Conservation (phyloP, 2,888 invertebrate species). For the Eristalinus aeneus region DNA sequence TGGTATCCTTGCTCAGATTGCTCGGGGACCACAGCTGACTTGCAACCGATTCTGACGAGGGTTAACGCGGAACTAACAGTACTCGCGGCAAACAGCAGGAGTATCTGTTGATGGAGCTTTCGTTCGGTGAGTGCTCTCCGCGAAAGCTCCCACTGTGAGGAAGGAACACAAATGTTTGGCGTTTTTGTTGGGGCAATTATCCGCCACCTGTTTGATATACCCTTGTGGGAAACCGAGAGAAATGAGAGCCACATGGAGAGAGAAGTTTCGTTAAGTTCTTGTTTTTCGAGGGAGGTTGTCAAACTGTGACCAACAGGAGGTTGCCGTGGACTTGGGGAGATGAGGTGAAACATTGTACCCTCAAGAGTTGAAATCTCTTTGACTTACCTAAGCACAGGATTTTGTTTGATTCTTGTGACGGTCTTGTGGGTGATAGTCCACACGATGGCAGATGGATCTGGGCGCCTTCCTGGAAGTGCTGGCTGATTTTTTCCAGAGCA, state of each 20-base stretch:
- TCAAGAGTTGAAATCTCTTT: no score
- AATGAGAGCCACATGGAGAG: constrained; percentile 1
- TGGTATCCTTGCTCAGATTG: constrained; percentile 15
- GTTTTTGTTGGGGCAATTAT: constrained; percentile 15
- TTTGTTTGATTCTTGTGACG: no score
- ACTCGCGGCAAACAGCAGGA: constrained; percentile 12
- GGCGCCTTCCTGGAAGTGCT: no score
- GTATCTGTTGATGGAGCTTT: constrained; percentile 45
- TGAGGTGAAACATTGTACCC: neutral
- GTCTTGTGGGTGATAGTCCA: no score
- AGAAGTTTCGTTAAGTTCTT: constrained; percentile 34
- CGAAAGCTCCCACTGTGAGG: constrained; percentile 26
- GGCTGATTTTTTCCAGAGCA: no score
- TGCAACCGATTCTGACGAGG: constrained; percentile 56
- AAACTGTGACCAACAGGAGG: constrained; percentile 13
- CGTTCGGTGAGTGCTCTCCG: constrained; percentile 14
- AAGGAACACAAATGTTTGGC: neutral
- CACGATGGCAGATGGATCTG: no score
- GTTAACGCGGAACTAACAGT: constrained; percentile 58
- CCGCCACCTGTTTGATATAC: constrained; percentile 46
- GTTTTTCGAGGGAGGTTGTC: constrained; percentile 28
- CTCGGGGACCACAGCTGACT: neutral
- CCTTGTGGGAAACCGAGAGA: neutral
- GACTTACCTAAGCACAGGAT: no score
- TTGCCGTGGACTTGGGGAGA: neutral